Conservation (phyloP, 2,797 vertebrate species). For the Poliocrania exsul region DNA sequence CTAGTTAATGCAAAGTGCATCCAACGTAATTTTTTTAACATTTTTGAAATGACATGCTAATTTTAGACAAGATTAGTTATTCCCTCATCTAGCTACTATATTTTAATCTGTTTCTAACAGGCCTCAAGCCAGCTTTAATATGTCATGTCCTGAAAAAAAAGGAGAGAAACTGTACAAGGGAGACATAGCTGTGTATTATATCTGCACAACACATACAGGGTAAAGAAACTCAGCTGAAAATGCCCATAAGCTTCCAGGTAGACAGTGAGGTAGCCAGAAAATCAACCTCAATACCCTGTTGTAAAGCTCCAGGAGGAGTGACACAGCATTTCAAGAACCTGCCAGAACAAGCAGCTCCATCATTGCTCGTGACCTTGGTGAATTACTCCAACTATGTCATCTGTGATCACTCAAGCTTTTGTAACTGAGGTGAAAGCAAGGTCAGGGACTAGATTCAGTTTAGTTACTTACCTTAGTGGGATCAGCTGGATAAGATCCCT, state of each 20-base stretch:
- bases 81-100: background rate
- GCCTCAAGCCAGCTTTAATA: slow-evolving; percentile 1
- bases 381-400: background rate
- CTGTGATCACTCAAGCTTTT: background rate
- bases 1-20: background rate
- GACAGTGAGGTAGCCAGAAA: background rate
- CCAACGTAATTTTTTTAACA: background rate
- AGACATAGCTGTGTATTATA: background rate
- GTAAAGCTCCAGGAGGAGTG: background rate
- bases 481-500: background rate
- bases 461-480: background rate
- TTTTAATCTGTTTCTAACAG: slow-evolving; percentile 28
- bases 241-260: background rate
- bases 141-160: background rate
- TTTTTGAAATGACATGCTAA: background rate
- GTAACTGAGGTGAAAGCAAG: background rate
- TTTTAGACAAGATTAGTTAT: slow-evolving; percentile 28
- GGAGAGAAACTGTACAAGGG: background rate
- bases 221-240: background rate
- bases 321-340: background rate
- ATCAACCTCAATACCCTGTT: background rate
- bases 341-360: background rate
- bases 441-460: background rate
- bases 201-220: background rate
- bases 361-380: background rate